A percentile compares a stretch with the other conserved stretches of the same genome.
phyloP scores from a whole-genome alignment of 2,113 vertebrate genomes.

The Elanoides forficatus region DNA sequence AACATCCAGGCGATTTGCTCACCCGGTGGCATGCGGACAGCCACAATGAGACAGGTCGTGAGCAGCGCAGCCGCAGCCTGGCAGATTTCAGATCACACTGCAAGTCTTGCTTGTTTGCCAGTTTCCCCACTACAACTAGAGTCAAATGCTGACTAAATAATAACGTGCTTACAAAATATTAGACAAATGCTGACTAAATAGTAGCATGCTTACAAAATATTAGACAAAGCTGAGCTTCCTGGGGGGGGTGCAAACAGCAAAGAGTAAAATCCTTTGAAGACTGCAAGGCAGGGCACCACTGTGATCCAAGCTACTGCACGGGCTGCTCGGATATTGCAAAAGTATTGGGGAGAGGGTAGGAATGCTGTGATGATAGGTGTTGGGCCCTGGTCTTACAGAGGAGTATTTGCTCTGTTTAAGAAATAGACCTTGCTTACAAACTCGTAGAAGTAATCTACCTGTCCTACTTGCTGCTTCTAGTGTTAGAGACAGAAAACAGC shows the following conservation, averaged over 20 bases:
- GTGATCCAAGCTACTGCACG: accelerated
- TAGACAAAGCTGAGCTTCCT: not conserved
- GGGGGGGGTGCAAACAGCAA: not conserved
- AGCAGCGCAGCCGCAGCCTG: not conserved
- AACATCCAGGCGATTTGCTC: not conserved
- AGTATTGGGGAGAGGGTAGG: accelerated
- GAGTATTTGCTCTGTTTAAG: not conserved
- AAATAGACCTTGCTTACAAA: not conserved
- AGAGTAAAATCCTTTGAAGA: not conserved
- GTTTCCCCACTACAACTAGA: not conserved
- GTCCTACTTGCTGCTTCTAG: not conserved
- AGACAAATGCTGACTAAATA: not conserved
- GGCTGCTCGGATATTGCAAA: accelerated
- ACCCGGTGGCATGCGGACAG: not conserved
- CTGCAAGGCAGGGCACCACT: accelerated
- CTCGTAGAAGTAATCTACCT: not conserved
- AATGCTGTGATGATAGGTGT: accelerated
- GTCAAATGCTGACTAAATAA: not conserved
- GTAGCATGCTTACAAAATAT: not conserved
- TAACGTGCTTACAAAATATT: not conserved
- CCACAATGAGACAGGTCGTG: not conserved
- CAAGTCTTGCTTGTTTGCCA: not conserved
- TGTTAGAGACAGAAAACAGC: not conserved
- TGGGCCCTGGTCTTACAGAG: not conserved
- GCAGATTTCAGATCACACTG: not conserved